These are phyloP conservation scores for Strix aluco DNA, from an alignment of 2,113 vertebrate species.

Conservation along the genomic window DNA sequence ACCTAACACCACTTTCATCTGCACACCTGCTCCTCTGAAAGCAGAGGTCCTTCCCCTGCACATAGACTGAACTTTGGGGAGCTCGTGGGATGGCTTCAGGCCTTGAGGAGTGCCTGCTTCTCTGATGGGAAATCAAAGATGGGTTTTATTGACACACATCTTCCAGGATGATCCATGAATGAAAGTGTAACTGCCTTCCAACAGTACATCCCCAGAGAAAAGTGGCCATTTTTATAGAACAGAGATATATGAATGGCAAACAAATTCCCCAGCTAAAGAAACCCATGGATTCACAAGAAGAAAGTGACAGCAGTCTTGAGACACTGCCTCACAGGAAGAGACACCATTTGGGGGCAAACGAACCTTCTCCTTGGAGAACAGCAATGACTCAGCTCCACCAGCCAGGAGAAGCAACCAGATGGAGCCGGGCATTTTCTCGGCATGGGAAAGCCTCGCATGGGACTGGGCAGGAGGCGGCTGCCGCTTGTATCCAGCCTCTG, in stretches of 20 bases:
- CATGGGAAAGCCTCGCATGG: neutral
- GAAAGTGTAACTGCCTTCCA: neutral
- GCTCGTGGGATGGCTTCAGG: neutral
- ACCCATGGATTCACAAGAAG: neutral
- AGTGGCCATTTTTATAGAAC: neutral
- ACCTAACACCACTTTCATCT: neutral
- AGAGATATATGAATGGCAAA: neutral
- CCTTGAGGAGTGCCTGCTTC: neutral
- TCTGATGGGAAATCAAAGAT: neutral
- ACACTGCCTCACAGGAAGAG: neutral
- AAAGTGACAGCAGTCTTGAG: neutral
- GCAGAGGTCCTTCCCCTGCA: neutral
- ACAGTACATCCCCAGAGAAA: neutral
- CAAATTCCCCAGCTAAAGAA: neutral
- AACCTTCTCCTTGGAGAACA: neutral
- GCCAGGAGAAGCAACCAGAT: neutral
- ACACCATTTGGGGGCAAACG: neutral
- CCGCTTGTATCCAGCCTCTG: neutral
- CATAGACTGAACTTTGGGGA: neutral
- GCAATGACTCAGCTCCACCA: neutral
- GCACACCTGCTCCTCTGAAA: neutral
- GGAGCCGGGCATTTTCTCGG: neutral
- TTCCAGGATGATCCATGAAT: rapidly evolving
- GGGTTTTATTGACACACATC: rapidly evolving
- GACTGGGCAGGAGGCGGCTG: neutral